These are phyloP conservation scores for Orcinus orca DNA, from an alignment of 2,113 vertebrate genomes.

Conservation along the genomic window DNA sequence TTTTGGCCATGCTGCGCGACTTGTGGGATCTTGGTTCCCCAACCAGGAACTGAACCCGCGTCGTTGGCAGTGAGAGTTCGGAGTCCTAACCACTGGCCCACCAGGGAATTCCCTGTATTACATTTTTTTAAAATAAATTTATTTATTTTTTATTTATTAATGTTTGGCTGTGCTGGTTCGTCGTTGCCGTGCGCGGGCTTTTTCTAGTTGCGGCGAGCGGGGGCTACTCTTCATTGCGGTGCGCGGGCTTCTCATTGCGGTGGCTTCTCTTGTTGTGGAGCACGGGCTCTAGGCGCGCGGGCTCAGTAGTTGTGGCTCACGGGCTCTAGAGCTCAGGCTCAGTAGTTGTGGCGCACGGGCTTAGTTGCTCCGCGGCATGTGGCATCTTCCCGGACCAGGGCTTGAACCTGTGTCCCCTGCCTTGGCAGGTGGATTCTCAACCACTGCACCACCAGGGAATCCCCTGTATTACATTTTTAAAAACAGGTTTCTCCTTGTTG, in stretches of 20 bases:
- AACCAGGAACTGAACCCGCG: neutral
- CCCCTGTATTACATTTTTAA: neutral
- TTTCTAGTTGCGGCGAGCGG: too few relatives aligned
- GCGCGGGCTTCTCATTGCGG: too few relatives aligned
- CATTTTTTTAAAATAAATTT: neutral
- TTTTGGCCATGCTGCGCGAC: neutral
- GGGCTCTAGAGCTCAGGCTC: too few relatives aligned
- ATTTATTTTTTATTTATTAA: too few relatives aligned
- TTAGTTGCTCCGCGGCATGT: too few relatives aligned
- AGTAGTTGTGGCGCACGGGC: too few relatives aligned
- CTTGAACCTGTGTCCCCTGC: rapidly evolving
- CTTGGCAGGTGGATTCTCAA: neutral
- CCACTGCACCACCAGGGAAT: neutral
- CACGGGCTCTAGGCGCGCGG: too few relatives aligned
- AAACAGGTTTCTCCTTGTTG: neutral
- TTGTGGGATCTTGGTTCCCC: neutral
- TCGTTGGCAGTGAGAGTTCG: neutral
- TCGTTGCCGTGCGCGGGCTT: too few relatives aligned
- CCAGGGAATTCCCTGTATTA: neutral
- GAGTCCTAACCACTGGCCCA: neutral
- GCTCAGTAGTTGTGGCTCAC: too few relatives aligned
- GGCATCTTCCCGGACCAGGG: neutral
- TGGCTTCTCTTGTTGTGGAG: too few relatives aligned
- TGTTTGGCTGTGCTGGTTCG: too few relatives aligned
- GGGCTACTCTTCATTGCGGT: too few relatives aligned